phyloP scores from a whole-genome alignment of 2,113 vertebrate genomes.

The Trematocara unimaculatum region DNA sequence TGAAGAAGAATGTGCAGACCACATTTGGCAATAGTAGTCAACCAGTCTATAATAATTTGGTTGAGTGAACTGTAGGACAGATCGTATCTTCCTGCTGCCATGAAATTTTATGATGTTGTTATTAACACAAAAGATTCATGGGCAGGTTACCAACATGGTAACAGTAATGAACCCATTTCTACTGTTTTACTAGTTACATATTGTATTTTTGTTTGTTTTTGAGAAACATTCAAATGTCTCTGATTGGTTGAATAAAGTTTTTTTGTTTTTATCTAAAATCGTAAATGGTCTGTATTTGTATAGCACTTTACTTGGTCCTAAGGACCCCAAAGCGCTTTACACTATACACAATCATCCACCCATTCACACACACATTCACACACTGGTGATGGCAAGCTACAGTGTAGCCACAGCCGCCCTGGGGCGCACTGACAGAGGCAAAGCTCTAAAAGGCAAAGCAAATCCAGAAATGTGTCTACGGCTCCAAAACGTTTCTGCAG shows the following conservation, averaged over 20 bases:
- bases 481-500: not conserved
- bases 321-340: no score
- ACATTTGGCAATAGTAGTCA: not conserved
- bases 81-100: not conserved
- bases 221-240: not conserved
- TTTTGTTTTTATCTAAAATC: not conserved
- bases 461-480: not conserved
- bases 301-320: no score
- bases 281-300: no score
- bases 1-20: not conserved
- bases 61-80: not conserved
- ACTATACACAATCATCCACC: no score
- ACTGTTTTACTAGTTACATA: not conserved
- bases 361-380: no score
- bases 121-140: not conserved
- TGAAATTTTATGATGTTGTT: not conserved
- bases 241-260: not conserved
- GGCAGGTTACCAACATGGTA: not conserved
- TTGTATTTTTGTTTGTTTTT: not conserved
- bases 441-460: not conserved
- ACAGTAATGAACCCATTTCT: not conserved
- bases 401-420: no score
- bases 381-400: no score
- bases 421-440: no score
- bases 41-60: not conserved